phyloP scores from a whole-genome alignment of 1,140 invertebrate species.

The Drosophila biarmipes region DNA sequence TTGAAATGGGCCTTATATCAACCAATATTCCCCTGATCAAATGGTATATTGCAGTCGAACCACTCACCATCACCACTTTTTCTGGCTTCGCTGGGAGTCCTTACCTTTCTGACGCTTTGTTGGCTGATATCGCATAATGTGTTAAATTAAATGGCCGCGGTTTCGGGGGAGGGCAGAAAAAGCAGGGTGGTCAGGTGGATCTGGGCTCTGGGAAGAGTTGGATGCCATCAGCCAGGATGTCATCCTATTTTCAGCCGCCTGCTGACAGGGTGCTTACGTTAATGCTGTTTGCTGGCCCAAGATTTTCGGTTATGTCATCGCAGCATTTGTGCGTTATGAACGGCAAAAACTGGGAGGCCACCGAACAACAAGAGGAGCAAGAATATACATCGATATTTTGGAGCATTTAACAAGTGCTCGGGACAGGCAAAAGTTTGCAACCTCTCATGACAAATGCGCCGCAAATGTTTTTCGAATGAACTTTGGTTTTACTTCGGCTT shows the following conservation, averaged over 20 bases:
- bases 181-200: too few species aligned
- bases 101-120: slow-evolving; percentile 22
- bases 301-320: slow-evolving; percentile 47
- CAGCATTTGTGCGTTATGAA: slow-evolving; percentile 18
- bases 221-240: slow-evolving; percentile 13
- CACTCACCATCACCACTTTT: background rate
- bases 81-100: background rate
- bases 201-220: slow-evolving; percentile 6
- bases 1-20: background rate
- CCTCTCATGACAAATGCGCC: slow-evolving; percentile 41
- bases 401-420: slow-evolving; percentile 48
- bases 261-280: slow-evolving; percentile 33
- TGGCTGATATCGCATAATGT: slow-evolving; percentile 49
- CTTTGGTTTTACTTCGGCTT: slow-evolving; percentile 42
- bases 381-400: slow-evolving; percentile 33
- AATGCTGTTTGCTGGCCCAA: slow-evolving; percentile 40
- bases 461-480: slow-evolving; percentile 49
- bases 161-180: background rate
- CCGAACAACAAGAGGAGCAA: background rate
- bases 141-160: slow-evolving; percentile 44
- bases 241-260: slow-evolving; percentile 42
- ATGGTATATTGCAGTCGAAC: background rate
- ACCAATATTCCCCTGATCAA: background rate
- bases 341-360: background rate
- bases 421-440: slow-evolving; percentile 40